Conservation (phyloP, 2,113 vertebrate species). For the Odobenus rosmarus region DNA sequence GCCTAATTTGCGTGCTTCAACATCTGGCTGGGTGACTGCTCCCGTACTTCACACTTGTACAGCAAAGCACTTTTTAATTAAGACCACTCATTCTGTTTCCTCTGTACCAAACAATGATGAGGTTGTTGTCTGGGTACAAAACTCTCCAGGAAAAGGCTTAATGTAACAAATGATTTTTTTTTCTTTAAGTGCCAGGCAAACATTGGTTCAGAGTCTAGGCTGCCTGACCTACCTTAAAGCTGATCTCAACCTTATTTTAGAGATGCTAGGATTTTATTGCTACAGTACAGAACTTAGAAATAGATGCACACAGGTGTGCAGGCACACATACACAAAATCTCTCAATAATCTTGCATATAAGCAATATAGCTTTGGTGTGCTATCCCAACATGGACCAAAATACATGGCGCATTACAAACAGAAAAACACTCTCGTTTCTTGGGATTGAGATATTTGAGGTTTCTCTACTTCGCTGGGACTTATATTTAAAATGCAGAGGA, state of each 20-base stretch:
- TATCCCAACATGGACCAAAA: neutral
- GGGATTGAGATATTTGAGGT: neutral
- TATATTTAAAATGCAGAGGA: conserved; percentile 50
- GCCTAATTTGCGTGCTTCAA: conserved; percentile 55
- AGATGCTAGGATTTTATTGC: neutral
- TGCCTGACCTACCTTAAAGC: neutral
- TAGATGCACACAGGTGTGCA: neutral
- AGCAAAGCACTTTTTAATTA: conserved; percentile 45
- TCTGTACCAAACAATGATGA: neutral
- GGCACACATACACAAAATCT: neutral
- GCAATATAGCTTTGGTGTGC: neutral
- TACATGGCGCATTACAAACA: neutral
- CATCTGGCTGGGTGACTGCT: conserved; percentile 26
- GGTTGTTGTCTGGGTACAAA: neutral
- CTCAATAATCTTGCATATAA: neutral
- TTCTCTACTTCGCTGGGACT: conserved; percentile 12
- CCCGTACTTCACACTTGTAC: neutral
- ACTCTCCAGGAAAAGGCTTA: conserved; percentile 7
- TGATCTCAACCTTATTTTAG: neutral
- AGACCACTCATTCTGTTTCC: neutral
- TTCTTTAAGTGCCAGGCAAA: neutral
- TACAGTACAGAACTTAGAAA: neutral
- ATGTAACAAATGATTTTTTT: neutral
- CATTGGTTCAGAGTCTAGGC: neutral
- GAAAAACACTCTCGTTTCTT: neutral